phyloP scores from a whole-genome alignment of 2,113 vertebrate genomes.

The Leptobrachium ailaonicum region DNA sequence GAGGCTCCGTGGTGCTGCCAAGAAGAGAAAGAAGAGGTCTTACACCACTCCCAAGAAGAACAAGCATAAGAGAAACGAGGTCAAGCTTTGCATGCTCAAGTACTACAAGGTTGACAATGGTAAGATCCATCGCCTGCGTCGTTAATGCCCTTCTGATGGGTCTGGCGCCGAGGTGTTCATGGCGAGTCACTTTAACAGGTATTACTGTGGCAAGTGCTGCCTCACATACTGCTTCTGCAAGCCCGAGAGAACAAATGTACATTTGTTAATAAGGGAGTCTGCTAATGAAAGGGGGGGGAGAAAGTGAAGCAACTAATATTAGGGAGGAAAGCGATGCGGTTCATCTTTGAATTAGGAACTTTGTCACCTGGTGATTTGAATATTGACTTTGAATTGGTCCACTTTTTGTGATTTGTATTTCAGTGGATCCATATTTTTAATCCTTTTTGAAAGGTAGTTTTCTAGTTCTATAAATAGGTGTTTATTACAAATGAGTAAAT shows the following conservation, averaged over 20 bases:
- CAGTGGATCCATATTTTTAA: too few species aligned
- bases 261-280: conserved; percentile 53
- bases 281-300: neutral
- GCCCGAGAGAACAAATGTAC: conserved; percentile 91
- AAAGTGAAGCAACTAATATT: too few species aligned
- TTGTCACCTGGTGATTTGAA: too few species aligned
- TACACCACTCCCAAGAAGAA: conserved; percentile 99
- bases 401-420: too few species aligned
- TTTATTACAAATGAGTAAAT: too few species aligned
- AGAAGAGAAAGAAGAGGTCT: conserved; percentile 99
- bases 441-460: too few species aligned
- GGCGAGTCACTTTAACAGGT: conserved; percentile 97
- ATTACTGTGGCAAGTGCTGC: conserved; percentile 98
- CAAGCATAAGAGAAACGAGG: conserved; percentile 99
- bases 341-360: too few species aligned
- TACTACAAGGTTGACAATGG: conserved; percentile 99
- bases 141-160: conserved; percentile 95
- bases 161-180: conserved; percentile 97
- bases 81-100: conserved; percentile 95
- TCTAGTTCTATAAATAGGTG: too few species aligned
- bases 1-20: conserved; percentile 94
- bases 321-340: neutral
- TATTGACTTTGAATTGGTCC: neutral
- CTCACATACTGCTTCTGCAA: conserved; percentile 99
- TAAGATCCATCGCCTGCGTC: conserved; percentile 93